These are phyloP conservation scores for Anarrhichthys ocellatus DNA, from an alignment of 2,113 vertebrate genomes.

Conservation along the genomic window DNA sequence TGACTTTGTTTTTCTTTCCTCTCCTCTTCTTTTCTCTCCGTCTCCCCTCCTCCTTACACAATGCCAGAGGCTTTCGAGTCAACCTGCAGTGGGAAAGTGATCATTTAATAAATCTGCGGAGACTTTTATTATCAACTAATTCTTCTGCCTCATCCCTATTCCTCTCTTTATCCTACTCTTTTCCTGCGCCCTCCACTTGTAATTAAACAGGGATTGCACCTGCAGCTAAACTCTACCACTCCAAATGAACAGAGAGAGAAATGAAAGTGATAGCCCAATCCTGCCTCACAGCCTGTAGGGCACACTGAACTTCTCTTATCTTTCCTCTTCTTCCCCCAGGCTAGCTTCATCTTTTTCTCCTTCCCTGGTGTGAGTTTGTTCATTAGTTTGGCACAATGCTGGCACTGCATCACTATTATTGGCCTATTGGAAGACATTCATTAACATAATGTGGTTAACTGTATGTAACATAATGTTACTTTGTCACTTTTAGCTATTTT, in stretches of 20 bases:
- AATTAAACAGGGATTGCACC: constrained; percentile 79
- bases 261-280: constrained; percentile 64
- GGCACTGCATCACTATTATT: constrained; percentile 22
- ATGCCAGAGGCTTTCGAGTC: constrained; percentile 51
- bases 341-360: constrained; percentile 56
- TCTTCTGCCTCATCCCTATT: constrained; percentile 67
- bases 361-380: constrained; percentile 57
- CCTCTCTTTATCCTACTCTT: constrained; percentile 63
- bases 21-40: constrained; percentile 17
- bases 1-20: constrained; percentile 48
- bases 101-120: constrained; percentile 76
- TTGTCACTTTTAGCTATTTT: constrained; percentile 7
- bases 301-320: constrained; percentile 67
- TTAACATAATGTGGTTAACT: constrained; percentile 31
- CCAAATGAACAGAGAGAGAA: constrained; percentile 64
- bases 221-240: constrained; percentile 71
- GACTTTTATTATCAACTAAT: constrained; percentile 80
- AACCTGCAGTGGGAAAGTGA: constrained; percentile 62
- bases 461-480: neutral
- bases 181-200: constrained; percentile 57
- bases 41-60: constrained; percentile 28
- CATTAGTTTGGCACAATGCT: constrained; percentile 57
- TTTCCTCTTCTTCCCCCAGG: constrained; percentile 36
- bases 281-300: constrained; percentile 58
- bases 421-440: constrained; percentile 30